A percentile compares a stretch with the other conserved stretches of the same genome.
Evolutionary conservation across 2,888 invertebrate species (phyloP).

Genomic region (Eristalinus sepulchralis): DNA sequence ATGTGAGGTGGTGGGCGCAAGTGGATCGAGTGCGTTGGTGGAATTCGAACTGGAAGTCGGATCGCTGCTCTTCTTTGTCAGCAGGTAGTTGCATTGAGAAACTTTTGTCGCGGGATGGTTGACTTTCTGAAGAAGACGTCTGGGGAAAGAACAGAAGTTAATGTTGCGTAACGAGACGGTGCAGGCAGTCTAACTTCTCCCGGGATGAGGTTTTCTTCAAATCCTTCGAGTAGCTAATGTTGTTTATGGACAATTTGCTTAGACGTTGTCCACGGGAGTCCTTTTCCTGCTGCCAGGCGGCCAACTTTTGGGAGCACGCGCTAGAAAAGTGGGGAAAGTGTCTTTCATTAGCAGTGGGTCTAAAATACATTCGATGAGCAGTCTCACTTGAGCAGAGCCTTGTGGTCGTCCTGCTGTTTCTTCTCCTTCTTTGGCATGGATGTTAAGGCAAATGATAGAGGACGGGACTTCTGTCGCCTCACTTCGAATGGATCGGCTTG

Average conservation of each 20-base stretch:
- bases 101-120: not conserved
- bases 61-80: constrained; percentile 78
- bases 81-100: not conserved
- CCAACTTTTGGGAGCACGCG: constrained; percentile 86
- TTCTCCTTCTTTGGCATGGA: constrained; percentile 78
- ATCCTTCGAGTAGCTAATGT: not conserved
- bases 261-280: not conserved
- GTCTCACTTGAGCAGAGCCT: constrained; percentile 83
- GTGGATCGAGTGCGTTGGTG: constrained; percentile 48
- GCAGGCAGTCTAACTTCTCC: not conserved
- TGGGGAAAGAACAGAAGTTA: not conserved
- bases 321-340: constrained; percentile 77
- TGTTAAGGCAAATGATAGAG: constrained; percentile 87
- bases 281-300: constrained; percentile 78
- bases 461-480: constrained; percentile 75
- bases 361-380: too few species aligned
- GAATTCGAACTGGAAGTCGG: constrained; percentile 69
- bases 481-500: not conserved
- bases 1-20: constrained; percentile 51
- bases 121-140: not conserved
- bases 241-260: not conserved
- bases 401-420: constrained; percentile 82
- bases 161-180: not conserved
- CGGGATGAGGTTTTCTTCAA: not conserved
- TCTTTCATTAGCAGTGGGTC: not conserved